Evolutionary conservation across 1,140 invertebrate genomes (phyloP), one percentile per base, ranked within the genome.

Genomic region (Babylonia areolata): DNA sequence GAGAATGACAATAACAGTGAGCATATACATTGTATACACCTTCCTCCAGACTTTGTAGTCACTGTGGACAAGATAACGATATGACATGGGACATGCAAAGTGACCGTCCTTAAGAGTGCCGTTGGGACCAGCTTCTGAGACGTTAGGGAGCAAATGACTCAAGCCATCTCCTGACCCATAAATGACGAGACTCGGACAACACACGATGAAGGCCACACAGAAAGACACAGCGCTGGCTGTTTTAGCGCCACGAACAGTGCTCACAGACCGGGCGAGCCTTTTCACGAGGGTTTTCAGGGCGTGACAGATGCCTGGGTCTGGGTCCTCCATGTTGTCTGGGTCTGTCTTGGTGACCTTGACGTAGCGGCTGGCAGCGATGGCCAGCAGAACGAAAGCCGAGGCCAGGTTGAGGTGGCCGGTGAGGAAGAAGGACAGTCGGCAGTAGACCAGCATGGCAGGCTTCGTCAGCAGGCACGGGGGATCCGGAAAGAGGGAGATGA

Each of bases 291-390:
- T 23, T 23, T 40, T 42, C 78, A 15, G n/a, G 78, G 3, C 39
- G 23, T 40, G 3, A 31, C 39, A n/a, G 28, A 9, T 51, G 46
- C 46, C 17, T 9, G 46, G 17, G 9, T 51, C 17, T 9, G 17
- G n/a, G 46, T 51, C 46, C 9, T 51, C 46, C 9, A 9, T 17
- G 46, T 17, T 17, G 46, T 17, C 17, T 9, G 46, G 9, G 46
- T 51, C 6, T 39, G 3, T 40, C 78, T n/a, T 80, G 12, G n/a
- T 42, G 78, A 42, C 78, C 39, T 46, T 80, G 3, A 80, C 39
- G 23, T 28, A 80, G 17, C 78, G 78, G 28, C 78, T 39, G 12
- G 78, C 42, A 20, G 78, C 78, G 12, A 80, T 80, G 39, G 40
- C 78, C 9, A 80, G 15, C 0, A 80, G 78, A 0, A 80, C 42